Percentiles rank a stretch among this genome's conserved stretches.
Evolutionary conservation across 2,888 invertebrate species (phyloP).

Genomic region (Calliscelio sp.): DNA sequence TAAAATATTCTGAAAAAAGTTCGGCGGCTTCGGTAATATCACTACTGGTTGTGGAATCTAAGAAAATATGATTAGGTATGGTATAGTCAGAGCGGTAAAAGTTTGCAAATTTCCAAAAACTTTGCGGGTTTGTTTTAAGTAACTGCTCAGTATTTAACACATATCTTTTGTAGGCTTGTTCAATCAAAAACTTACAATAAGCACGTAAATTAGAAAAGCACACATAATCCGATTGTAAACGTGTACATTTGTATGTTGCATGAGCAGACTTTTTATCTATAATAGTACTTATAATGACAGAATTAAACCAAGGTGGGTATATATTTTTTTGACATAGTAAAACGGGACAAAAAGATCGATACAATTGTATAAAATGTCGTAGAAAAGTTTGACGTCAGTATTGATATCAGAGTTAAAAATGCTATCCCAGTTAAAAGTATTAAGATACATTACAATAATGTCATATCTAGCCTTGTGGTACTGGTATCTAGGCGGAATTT

Average conservation of each 20-base stretch:
- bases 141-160: background rate
- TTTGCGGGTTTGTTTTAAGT: background rate
- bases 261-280: conserved; percentile 4
- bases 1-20: background rate
- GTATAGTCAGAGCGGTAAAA: background rate
- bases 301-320: conserved; percentile 13
- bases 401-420: background rate
- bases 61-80: background rate
- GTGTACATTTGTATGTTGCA: background rate
- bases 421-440: background rate
- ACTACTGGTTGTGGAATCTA: background rate
- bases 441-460: background rate
- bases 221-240: background rate
- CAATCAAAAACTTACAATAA: background rate
- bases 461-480: conserved; percentile 1
- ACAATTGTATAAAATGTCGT: background rate
- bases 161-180: background rate
- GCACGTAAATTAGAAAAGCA: background rate
- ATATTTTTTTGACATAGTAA: background rate
- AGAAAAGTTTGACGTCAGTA: background rate
- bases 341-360: background rate
- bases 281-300: background rate
- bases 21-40: background rate
- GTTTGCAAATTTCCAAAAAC: background rate
- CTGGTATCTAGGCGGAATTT: background rate